Evolutionary conservation across 1,140 invertebrate genomes (phyloP), one percentile per base, ranked within the genome.

Genomic region (Drosophila baimaii): DNA sequence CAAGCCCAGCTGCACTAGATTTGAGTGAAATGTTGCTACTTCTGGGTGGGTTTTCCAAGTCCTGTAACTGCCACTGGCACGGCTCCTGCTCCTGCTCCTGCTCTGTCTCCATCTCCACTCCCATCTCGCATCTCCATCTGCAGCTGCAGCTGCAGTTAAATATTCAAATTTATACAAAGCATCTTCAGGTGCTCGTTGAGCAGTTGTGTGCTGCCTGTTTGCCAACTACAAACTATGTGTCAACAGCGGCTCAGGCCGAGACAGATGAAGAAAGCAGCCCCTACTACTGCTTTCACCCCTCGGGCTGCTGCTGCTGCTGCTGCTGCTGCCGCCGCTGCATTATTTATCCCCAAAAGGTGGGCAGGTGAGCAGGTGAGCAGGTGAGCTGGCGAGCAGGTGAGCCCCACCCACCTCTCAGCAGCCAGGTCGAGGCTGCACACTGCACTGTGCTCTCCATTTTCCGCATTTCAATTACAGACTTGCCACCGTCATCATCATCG

Each of bases 161-260:
- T 89, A 86, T 86, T 86, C 83, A 86, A 86, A 86, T 86, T 86
- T 86, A 86, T 86, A 88, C 83, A 83, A 86, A 77, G 84, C 84
- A 83, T 88, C 83, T 86, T 88, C 79, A 83, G 76, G 75, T 82
- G 77, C 80, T 65, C 69, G 75, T 72, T 69, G 74, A 77, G 79
- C 58, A 77, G 72, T 55, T 81, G 73, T 77, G 68, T 71, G 68
- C 35, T 71, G 64, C 44, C 79, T 78, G 82, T 86, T 88, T 82
- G 68, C 79, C 79, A 88, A 83, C 83, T 77, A 77, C 83, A 86
- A 86, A 86, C 83, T 83, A 83, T 86, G 83, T 86, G 83, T 86
- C 83, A 86, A 86, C 83, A 86, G 62, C 56, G 63, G 72, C 72
- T 76, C 81, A 70, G 51, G 69, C 58, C 69, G 55, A 81, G 72